These are phyloP conservation scores for Vannuccia rotundouncinata DNA, from an alignment of 2,888 invertebrate genomes.

Conservation along the genomic window DNA sequence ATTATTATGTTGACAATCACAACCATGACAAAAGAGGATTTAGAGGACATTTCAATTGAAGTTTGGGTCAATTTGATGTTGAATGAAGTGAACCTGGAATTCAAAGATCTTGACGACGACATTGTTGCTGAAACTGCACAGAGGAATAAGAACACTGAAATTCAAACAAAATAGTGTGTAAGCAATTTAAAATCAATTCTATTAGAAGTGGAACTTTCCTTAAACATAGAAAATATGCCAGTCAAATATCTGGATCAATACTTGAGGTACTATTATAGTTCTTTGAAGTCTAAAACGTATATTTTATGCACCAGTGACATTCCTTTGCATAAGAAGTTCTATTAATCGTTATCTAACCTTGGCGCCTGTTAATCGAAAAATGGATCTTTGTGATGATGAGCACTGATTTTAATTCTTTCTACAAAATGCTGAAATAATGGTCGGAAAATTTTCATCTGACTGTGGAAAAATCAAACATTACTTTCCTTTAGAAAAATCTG, in stretches of 20 bases:
- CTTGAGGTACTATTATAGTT: neutral
- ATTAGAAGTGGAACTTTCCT: neutral
- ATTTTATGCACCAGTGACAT: conserved; percentile 1
- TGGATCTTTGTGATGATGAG: neutral
- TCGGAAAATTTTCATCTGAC: neutral
- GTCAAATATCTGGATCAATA: conserved; percentile 11
- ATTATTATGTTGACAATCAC: too few relatives aligned
- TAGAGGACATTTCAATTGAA: neutral
- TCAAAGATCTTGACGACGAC: too few relatives aligned
- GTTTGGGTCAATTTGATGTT: neutral
- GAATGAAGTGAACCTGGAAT: neutral
- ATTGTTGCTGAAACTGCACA: neutral
- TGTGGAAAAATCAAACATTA: neutral
- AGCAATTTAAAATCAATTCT: neutral
- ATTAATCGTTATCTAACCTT: neutral
- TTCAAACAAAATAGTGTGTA: neutral
- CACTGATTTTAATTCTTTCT: neutral
- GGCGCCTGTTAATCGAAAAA: conserved; percentile 9
- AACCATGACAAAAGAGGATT: too few relatives aligned
- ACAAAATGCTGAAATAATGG: neutral
- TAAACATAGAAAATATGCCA: neutral
- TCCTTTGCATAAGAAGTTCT: neutral
- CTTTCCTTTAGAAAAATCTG: neutral
- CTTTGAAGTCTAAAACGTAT: neutral
- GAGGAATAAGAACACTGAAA: neutral